A percentile compares a stretch with the other conserved stretches of the same genome.
Evolutionary conservation across 1,140 invertebrate genomes (phyloP).

Genomic region (Drosophila carrolli): DNA sequence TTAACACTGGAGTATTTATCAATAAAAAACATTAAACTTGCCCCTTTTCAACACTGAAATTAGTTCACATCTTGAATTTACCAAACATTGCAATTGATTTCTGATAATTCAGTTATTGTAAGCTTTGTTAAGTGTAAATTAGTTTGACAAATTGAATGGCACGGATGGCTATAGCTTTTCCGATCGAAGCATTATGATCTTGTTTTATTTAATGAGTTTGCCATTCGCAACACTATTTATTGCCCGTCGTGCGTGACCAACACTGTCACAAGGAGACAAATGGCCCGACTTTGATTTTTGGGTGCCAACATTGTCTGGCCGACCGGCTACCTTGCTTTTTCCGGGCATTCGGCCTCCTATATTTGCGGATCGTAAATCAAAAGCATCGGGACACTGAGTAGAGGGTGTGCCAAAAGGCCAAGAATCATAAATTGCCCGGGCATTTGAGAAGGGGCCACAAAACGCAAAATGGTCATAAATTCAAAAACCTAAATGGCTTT

Average conservation of each 20-base stretch:
- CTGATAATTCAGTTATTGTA: no score
- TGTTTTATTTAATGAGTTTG: background rate
- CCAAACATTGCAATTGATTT: no score
- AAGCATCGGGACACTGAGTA: conserved; percentile 13
- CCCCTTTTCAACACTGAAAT: no score
- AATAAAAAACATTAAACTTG: no score
- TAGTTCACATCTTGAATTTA: no score
- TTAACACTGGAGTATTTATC: no score
- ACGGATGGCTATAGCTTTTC: background rate
- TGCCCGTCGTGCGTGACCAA: conserved; percentile 10
- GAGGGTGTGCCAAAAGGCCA: conserved; percentile 57
- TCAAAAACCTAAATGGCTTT: conserved; percentile 73
- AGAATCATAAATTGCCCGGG: conserved; percentile 63
- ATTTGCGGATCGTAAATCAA: conserved; percentile 61
- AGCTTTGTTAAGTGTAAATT: no score
- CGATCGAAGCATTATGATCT: no score
- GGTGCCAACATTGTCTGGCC: conserved; percentile 11
- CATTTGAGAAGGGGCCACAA: conserved; percentile 59
- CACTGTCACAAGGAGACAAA: conserved; percentile 13
- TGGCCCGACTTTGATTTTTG: conserved; percentile 21
- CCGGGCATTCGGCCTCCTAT: background rate
- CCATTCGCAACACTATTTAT: conserved; percentile 25
- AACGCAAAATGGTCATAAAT: conserved; percentile 79
- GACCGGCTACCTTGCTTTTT: background rate
- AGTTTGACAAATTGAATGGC: no score